Evolutionary conservation across 2,888 invertebrate genomes (phyloP), one percentile per base, ranked within the genome.

Genomic region (Papilio demoleus): DNA sequence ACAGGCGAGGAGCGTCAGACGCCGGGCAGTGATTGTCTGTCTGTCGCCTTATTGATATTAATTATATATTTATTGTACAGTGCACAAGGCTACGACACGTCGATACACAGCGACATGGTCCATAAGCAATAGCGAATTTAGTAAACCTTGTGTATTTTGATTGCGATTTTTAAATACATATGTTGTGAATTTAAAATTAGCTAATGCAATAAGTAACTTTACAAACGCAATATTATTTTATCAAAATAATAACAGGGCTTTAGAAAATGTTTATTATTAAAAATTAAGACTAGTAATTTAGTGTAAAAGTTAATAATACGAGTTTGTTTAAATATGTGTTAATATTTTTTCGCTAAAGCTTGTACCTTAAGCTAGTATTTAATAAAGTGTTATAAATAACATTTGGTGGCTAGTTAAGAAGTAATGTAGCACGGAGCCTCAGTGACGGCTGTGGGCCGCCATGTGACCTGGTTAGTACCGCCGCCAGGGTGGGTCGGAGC

Each of bases 61-160:
- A 87, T 88, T 87, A 86, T 80, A 73, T 82, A 85, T 88, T 87
- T 85, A 88, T 88, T 87, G 81, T 77, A 72, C 73, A 76, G 73
- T 71, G 75, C 77, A 76, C 77, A 76, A 79, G 67, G 76, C 78
- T 79, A 76, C 75, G 79, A 71, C 68, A 67, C 68, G 19, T 66
- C 60, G 65, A 45, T 65, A 66, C 4, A 64, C 34, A 40, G 8
- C 42, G 17, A 4, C 31, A 27, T 17, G 42, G 24, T 5, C 22
- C 53, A 34, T 22, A n/a, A 69, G 71, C 72, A 71, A 47, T n/a
- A 65, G 72, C 70, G 67, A 38, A 9, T 38, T 14, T 14, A 12
- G 3, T 31, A 6, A 31, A 31, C 4, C 31, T 31, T 4, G 3
- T 31, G 31, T n/a, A n/a, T n/a, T n/a, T n/a, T n/a, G n/a, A n/a